phyloP scores from a whole-genome alignment of 1,140 invertebrate genomes.

The Limonius californicus region DNA sequence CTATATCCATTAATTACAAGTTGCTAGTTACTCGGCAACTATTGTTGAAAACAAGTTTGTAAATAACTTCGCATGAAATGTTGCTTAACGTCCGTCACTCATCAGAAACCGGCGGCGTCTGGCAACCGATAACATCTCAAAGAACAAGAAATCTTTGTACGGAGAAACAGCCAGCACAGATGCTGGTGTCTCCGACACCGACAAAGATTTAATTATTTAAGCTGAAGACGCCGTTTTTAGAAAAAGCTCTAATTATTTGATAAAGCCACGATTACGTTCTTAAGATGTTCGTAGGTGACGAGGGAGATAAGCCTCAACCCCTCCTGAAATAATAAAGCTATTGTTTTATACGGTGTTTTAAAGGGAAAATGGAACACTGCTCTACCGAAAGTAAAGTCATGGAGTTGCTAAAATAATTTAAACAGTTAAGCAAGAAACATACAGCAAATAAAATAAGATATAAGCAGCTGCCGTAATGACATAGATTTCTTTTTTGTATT shows the following conservation, averaged over 20 bases:
- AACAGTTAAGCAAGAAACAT: no score
- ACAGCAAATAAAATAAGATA: no score
- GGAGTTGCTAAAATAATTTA: no score
- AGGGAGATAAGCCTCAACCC: no score
- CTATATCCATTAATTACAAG: neutral
- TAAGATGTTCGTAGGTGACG: no score
- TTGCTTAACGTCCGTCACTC: slow-evolving; percentile 9
- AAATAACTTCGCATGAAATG: slow-evolving; percentile 8
- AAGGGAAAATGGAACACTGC: no score
- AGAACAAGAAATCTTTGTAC: slow-evolving; percentile 4
- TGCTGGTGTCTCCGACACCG: neutral
- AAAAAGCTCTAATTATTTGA: neutral
- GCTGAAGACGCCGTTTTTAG: neutral
- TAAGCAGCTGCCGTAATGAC: no score
- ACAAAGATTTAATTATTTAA: slow-evolving; percentile 3
- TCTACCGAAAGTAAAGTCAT: no score
- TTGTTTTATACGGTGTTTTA: no score
- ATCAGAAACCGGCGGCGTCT: slow-evolving; percentile 1
- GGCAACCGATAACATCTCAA: neutral
- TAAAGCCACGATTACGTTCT: no score
- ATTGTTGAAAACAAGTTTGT: slow-evolving; percentile 3
- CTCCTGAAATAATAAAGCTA: no score
- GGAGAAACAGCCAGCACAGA: neutral
- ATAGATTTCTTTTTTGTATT: no score
- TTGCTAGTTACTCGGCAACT: neutral